Evolutionary conservation across 2,888 invertebrate genomes (phyloP).

Genomic region (Ophonus ardosiacus): DNA sequence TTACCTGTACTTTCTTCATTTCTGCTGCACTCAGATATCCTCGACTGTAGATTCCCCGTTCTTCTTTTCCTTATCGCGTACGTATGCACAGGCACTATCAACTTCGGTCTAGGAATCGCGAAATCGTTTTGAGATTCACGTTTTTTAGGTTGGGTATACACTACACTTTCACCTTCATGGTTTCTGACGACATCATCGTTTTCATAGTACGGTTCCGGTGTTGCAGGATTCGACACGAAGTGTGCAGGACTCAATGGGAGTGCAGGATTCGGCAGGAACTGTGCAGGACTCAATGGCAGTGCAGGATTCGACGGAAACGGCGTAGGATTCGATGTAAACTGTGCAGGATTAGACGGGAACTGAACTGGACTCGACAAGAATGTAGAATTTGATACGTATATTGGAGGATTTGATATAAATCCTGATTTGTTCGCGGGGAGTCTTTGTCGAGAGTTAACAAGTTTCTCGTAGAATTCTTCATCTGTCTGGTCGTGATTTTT

Average conservation of each 20-base stretch:
- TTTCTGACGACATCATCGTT: slow-evolving; percentile 55
- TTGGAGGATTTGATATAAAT: not conserved
- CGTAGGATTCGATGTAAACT: too few relatives aligned
- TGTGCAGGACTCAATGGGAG: not conserved
- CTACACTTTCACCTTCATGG: not conserved
- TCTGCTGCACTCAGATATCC: slow-evolving; percentile 70
- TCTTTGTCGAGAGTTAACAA: slow-evolving; percentile 60
- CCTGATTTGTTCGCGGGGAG: slow-evolving; percentile 46
- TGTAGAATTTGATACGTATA: too few relatives aligned
- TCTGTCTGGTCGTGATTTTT: slow-evolving; percentile 62
- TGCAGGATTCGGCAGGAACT: not conserved
- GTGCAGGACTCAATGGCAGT: too few relatives aligned
- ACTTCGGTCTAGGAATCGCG: slow-evolving; percentile 89
- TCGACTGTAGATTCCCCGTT: slow-evolving; percentile 83
- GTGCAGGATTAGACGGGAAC: too few relatives aligned
- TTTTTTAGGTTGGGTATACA: slow-evolving; percentile 34
- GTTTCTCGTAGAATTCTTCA: slow-evolving; percentile 56
- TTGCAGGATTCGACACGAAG: too few relatives aligned
- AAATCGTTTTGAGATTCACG: slow-evolving; percentile 79
- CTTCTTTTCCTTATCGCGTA: slow-evolving; percentile 88
- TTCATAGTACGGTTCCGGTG: slow-evolving; percentile 25
- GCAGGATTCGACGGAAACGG: too few relatives aligned
- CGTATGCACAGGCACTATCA: slow-evolving; percentile 93
- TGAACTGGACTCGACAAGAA: too few relatives aligned
- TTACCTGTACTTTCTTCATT: slow-evolving; percentile 67